These are phyloP conservation scores for Mola mola DNA, from an alignment of 2,113 vertebrate genomes.

Conservation along the genomic window DNA sequence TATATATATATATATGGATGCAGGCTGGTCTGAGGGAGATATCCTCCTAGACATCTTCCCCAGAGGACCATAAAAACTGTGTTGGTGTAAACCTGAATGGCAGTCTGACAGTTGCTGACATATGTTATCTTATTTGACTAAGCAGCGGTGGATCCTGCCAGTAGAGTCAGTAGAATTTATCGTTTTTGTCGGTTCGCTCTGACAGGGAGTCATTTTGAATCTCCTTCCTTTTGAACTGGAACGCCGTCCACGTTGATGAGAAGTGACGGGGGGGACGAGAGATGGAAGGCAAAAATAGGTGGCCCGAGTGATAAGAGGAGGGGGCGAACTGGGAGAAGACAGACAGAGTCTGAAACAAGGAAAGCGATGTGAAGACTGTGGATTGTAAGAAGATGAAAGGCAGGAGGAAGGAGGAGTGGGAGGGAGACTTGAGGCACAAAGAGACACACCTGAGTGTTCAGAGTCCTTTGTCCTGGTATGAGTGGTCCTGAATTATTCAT, in stretches of 20 bases:
- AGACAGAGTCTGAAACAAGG: background rate
- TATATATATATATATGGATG: no score
- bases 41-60: no score
- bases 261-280: background rate
- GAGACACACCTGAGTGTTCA: conserved; percentile 47
- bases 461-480: conserved; percentile 41
- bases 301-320: no score
- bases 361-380: background rate
- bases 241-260: background rate
- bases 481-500: conserved; percentile 63
- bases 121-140: no score
- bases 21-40: no score
- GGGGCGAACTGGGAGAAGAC: no score
- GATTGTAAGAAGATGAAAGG: conserved; percentile 20
- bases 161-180: no score
- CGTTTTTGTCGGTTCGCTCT: background rate
- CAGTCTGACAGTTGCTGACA: no score
- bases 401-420: background rate
- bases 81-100: no score
- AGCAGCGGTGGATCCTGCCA: no score
- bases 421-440: no score
- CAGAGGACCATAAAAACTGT: no score
- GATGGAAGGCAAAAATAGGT: conserved; percentile 17
- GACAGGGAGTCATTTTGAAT: conserved; percentile 9
- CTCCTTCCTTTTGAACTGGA: conserved; percentile 7